Evolutionary conservation across 2,113 vertebrate species (phyloP), one percentile per base, ranked within the genome.

Genomic region (Ia io): DNA sequence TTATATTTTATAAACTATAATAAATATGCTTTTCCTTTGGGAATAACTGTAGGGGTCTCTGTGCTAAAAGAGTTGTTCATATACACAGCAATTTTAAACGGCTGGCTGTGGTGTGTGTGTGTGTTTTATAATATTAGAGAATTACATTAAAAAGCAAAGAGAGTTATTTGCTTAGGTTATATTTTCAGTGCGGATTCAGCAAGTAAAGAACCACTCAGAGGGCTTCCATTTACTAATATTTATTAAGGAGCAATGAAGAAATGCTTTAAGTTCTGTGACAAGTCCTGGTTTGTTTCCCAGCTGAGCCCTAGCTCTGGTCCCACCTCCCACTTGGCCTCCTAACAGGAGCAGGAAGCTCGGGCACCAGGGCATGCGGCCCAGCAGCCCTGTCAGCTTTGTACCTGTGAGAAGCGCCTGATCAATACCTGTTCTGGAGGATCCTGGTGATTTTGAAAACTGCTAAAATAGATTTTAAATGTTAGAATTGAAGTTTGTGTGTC

Each of bases 1-100:
- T 76, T 16, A 42, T 53, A 78, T 97, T 98, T 97, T 89, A 79
- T 97, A 92, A 96, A 88, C 61, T 13, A 2, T 30, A n/a, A 40
- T 97, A 78, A 76, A 96, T 86, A 96, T 95, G 92, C 94, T 97
- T 98, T 97, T 91, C 74, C 77, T 97, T 74, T 95, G 86, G 88
- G 90, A 93, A 74, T 96, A 97, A 89, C 65, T 67, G 35, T 76
- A 49, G 87, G 94, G 82, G n/a, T 88, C 70, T 96, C 69, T 96
- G 89, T 94, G 91, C 91, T 97, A 84, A 89, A 37, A 3, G 20
- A 73, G 53, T 67, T 78, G 22, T 94, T 85, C 70, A 42, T 88
- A 6, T 84, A 65, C 91, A 90, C 65, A 80, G 95, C 88, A 63
- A 14, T 53, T 96, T 92, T 94, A 79, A 96, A 93, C 70, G 87